A percentile compares a stretch with the other conserved stretches of the same genome.
Conservation (phyloP, 2,888 invertebrate species). For the Dicyrtoma fusca region DNA sequence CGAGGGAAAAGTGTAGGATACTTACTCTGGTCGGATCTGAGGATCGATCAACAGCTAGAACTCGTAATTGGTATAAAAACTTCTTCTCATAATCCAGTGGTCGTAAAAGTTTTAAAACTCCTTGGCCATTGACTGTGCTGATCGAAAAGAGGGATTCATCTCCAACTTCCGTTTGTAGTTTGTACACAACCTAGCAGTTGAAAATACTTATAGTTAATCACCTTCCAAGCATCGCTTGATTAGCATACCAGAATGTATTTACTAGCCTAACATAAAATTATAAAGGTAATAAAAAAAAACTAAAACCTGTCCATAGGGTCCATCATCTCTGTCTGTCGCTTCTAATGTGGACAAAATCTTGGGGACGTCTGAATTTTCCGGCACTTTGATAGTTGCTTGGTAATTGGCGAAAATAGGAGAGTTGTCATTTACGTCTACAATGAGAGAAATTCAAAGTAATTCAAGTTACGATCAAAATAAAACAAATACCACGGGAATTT, state of each 20-base stretch:
- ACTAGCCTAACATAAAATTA: background rate
- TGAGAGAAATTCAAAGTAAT: background rate
- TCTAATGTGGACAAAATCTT: conserved; percentile 78
- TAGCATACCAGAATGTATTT: no score
- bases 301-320: conserved; percentile 81
- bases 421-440: conserved; percentile 49
- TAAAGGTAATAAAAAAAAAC: no score
- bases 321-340: conserved; percentile 87
- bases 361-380: conserved; percentile 74
- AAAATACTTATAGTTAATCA: no score
- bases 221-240: no score
- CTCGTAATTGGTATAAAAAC: conserved; percentile 80
- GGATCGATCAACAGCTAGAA: conserved; percentile 81
- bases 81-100: conserved; percentile 83
- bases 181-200: conserved; percentile 71
- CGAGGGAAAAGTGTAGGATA: conserved; percentile 35
- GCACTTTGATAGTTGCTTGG: conserved; percentile 77
- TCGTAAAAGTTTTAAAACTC: conserved; percentile 75
- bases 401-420: conserved; percentile 80
- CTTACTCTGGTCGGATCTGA: conserved; percentile 66
- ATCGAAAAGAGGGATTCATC: conserved; percentile 77
- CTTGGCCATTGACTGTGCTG: conserved; percentile 82
- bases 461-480: no score
- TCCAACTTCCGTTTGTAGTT: conserved; percentile 79
- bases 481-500: no score